Percentiles rank a stretch among this genome's conserved stretches.
phyloP scores from a whole-genome alignment of 2,888 invertebrate genomes.

The Thymelicus acteon region DNA sequence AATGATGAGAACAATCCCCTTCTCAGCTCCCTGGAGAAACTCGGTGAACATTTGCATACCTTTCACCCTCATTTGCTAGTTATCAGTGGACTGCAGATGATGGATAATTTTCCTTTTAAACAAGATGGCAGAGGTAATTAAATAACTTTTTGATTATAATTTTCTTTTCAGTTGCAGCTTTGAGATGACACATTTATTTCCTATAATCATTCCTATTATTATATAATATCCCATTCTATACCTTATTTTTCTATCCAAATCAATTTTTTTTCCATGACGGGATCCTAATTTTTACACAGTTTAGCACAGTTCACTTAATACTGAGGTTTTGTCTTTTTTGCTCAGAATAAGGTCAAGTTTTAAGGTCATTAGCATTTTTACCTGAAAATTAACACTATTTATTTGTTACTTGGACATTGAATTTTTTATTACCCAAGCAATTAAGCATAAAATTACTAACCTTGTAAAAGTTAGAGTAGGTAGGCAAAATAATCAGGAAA shows the following conservation, averaged over 20 bases:
- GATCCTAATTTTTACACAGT: too few species aligned
- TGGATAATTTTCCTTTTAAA: conserved; percentile 92
- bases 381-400: not conserved
- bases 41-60: conserved; percentile 84
- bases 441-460: not conserved
- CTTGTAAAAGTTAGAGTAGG: not conserved
- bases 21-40: conserved; percentile 88
- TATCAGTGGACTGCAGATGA: conserved; percentile 94
- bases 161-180: too few species aligned
- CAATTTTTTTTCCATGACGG: too few species aligned
- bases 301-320: too few species aligned
- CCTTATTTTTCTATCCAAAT: too few species aligned
- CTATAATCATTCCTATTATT: too few species aligned
- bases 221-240: too few species aligned
- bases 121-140: conserved; percentile 76
- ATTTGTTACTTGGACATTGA: too few species aligned
- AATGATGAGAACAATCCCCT: conserved; percentile 92
- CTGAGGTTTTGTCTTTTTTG: too few species aligned
- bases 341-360: not conserved
- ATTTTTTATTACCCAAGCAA: not conserved
- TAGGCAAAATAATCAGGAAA: not conserved
- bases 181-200: too few species aligned
- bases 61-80: conserved; percentile 90
- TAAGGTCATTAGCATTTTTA: not conserved
- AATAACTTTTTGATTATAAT: not conserved